A percentile compares a stretch with the other conserved stretches of the same genome.
Conservation (phyloP, 1,140 invertebrate genomes). For the Nephila pilipes region DNA sequence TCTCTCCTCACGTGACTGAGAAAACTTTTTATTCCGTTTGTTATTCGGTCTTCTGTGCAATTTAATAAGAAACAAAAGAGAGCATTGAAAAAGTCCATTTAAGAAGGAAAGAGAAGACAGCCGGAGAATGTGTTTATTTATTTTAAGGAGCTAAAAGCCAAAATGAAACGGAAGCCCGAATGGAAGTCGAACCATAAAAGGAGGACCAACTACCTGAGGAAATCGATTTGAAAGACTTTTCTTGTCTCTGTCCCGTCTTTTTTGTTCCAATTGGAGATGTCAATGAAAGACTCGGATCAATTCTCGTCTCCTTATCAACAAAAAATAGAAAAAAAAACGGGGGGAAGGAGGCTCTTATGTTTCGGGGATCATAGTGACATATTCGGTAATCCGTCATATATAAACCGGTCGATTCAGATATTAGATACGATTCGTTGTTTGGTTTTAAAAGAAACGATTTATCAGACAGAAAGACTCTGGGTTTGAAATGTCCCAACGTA, state of each 20-base stretch:
- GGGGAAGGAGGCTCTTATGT: no score
- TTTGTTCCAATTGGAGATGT: background rate
- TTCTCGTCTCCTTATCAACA: no score
- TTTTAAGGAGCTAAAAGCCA: background rate
- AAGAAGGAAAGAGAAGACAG: background rate
- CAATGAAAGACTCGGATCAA: background rate
- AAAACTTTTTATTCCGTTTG: background rate
- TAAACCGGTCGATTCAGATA: background rate
- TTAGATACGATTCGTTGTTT: background rate
- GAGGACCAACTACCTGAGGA: background rate
- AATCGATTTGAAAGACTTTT: conserved; percentile 31
- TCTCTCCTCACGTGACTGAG: no score
- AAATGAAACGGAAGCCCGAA: conserved; percentile 2
- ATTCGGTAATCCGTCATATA: background rate
- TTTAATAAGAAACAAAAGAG: background rate
- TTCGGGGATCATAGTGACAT: background rate
- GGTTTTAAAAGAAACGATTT: background rate
- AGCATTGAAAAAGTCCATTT: background rate
- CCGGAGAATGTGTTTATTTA: background rate
- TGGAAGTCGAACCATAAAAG: background rate
- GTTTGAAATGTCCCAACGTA: background rate
- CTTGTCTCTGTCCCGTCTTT: background rate
- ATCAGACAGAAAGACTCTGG: background rate
- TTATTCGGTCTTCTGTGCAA: background rate
- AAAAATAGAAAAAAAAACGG: no score